phyloP scores from a whole-genome alignment of 2,113 vertebrate species.

The Hystrix brachyura region DNA sequence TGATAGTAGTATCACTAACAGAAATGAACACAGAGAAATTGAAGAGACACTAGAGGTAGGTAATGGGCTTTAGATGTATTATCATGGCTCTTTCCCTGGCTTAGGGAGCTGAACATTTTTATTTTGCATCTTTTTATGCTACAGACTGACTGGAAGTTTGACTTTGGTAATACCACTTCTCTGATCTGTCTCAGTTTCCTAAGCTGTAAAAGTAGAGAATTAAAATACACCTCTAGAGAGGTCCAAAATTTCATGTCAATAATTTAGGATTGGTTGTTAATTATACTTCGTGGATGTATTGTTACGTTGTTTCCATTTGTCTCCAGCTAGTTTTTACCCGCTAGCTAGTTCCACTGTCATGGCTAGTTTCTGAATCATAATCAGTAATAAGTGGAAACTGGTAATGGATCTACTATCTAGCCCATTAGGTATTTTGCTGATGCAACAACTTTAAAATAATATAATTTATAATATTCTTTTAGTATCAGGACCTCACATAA shows the following conservation, averaged over 20 bases:
- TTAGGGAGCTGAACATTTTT: background rate
- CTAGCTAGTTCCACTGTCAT: background rate
- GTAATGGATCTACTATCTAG: constrained; percentile 56
- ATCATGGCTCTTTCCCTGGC: background rate
- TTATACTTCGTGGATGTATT: background rate
- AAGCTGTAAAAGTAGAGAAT: background rate
- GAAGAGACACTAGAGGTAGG: background rate
- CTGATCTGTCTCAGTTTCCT: constrained; percentile 20
- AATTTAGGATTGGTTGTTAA: constrained; percentile 43
- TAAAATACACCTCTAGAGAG: background rate
- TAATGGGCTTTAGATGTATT: background rate
- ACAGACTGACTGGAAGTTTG: background rate
- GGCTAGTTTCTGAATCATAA: constrained; percentile 63
- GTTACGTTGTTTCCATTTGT: constrained; percentile 43
- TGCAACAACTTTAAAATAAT: constrained; percentile 43
- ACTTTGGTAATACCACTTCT: background rate
- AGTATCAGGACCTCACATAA: background rate
- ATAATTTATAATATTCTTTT: constrained; percentile 33
- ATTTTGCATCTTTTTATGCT: background rate
- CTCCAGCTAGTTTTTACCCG: constrained; percentile 27
- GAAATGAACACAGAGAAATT: background rate
- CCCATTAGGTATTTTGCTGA: background rate
- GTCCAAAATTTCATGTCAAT: background rate
- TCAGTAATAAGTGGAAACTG: constrained; percentile 65
- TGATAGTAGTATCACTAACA: background rate